Base-by-base conservation (phyloP, 2,797 vertebrate species). In the Hemibagrus guttatus region DNA sequence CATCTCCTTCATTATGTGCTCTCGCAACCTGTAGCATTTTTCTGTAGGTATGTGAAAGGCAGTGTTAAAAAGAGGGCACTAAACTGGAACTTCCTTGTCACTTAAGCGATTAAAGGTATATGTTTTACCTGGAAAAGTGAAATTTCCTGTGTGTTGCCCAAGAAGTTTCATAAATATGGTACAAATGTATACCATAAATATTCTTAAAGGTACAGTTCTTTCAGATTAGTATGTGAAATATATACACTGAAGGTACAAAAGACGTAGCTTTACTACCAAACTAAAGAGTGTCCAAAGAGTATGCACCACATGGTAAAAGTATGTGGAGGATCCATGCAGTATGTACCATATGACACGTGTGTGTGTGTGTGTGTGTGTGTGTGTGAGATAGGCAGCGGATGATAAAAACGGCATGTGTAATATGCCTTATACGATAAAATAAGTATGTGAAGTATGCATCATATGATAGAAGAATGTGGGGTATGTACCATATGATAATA, bases 11-110 rank as follows among this genome's bases (percentile, higher is more conserved):
- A 6, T 42, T 28, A 26, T 84, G 39, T 19, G 2, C 8, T 28
- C 61, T 61, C 42, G 61, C 56, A 84, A 74, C 56, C 39, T 84
- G 83, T 84, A 74, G 39, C 39, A 35, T 14, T 68, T 82, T 82
- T 54, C 2, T 68, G 19, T 35, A 13, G 35, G n/a, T 54, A 28
- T n/a, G 49, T 28, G 61, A 21, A 81, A 81, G 42, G 1, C 80
- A 31, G 61, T 16, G 39, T 61, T 81, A 31, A 31, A n/a, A 26
- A 4, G 12, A 28, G 5, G 61, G 8, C 12, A 64, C n/a, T 66
- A 12, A 66, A 31, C 8, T 31, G 7, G 49, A 82, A 5, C 9
- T n/a, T 61, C 63, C 58, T 26, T 80, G 21, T 46, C 35, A 4
- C 31, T 17, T 69, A 39, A 28, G 46, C 26, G 11, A 1, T 28